These are phyloP conservation scores for Geococcyx californianus DNA, from an alignment of 2,113 vertebrate genomes.

Conservation along the genomic window DNA sequence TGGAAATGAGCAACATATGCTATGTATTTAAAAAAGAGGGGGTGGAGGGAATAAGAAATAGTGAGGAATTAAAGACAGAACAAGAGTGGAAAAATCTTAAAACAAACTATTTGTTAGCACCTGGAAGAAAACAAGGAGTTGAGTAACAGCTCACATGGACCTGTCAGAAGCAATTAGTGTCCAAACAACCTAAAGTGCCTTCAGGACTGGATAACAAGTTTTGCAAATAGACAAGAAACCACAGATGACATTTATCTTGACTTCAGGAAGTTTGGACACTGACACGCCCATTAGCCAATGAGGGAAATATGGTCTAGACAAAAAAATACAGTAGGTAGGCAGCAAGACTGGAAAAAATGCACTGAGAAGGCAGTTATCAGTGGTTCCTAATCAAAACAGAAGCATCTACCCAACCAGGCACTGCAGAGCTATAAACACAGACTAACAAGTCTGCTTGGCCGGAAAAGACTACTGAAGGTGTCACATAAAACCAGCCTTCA, in stretches of 20 bases:
- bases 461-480: background rate
- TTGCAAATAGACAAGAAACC: conserved; percentile 18
- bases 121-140: conserved; percentile 35
- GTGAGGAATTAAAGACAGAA: background rate
- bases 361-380: background rate
- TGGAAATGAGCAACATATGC: background rate
- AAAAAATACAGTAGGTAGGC: background rate
- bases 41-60: background rate
- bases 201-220: conserved; percentile 35
- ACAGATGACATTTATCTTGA: conserved; percentile 20
- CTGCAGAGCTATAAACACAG: background rate
- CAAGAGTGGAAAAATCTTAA: background rate
- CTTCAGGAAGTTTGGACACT: background rate
- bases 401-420: background rate
- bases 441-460: background rate
- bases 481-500: background rate
- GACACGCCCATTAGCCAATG: background rate
- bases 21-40: background rate
- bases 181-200: conserved; percentile 36
- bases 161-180: conserved; percentile 36
- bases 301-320: background rate
- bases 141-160: conserved; percentile 35
- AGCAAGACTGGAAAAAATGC: background rate
- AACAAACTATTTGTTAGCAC: background rate
- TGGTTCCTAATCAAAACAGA: background rate